Evolutionary conservation across 2,797 vertebrate genomes (phyloP).

Genomic region (Anguilla marmorata): DNA sequence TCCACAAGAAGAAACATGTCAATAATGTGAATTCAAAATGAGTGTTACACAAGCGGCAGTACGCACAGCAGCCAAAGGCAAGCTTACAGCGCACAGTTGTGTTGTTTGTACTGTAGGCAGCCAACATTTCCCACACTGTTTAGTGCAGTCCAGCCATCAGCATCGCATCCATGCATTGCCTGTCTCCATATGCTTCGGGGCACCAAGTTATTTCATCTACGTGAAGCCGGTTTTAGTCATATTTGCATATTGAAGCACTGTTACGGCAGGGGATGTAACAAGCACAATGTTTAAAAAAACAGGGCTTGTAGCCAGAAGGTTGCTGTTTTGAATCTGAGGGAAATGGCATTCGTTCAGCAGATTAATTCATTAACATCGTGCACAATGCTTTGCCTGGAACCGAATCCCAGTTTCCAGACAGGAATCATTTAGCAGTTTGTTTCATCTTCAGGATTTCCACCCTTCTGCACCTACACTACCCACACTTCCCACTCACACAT

Average conservation of each 20-base stretch:
- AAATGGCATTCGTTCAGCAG: neutral
- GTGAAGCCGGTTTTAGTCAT: neutral
- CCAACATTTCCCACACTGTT: neutral
- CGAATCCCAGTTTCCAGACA: neutral
- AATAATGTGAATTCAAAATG: neutral
- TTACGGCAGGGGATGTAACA: no score
- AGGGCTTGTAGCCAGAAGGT: neutral
- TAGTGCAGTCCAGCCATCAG: neutral
- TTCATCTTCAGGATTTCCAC: conserved; percentile 36
- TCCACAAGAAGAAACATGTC: neutral
- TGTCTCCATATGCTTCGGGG: neutral
- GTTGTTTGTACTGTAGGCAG: neutral
- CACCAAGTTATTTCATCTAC: neutral
- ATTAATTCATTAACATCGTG: neutral
- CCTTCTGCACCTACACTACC: neutral
- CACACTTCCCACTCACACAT: conserved; percentile 33
- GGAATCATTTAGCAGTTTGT: conserved; percentile 38
- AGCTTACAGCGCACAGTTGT: neutral
- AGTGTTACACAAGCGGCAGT: neutral
- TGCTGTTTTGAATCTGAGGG: neutral
- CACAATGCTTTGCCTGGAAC: no score
- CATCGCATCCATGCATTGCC: neutral
- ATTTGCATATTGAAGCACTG: neutral
- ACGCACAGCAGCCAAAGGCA: neutral
- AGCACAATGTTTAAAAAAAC: neutral